Base-by-base conservation (phyloP, 2,797 vertebrate genomes). In the Bucorvus abyssinicus region DNA sequence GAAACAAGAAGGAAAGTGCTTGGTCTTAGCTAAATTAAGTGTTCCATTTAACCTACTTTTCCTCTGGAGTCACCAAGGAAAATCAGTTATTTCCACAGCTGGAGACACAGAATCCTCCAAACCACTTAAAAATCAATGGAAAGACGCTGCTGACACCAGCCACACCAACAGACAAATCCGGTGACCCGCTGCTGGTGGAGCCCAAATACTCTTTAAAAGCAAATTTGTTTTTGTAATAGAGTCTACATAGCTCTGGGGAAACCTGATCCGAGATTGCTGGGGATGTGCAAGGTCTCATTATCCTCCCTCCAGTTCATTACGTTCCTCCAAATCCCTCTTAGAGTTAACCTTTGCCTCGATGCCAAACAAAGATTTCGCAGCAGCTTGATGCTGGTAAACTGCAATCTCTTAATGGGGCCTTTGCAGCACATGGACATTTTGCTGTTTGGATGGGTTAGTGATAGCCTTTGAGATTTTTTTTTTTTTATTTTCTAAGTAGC, bases 121-220 rank as follows among this genome's bases (percentile, higher is more conserved):
- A 68, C 17, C 24, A 52, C 65, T 50, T 52, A 24, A 74, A 73
- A 83, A 67, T 27, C 45, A 23, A 50, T 12, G 8, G 65, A 60
- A 89, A 81, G 40, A 53, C 1, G 0, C 52, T 8, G 10, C 40
- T 55, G 30, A 27, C 15, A 18, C 24, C 26, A 36, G 44, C 29
- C 55, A 20, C n/a, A 8, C 67, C 20, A 67, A 19, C 0, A 1
- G 1, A 0, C 2, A 36, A 63, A 78, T 18, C 53, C 4, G 1
- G 8, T 22, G 10, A 52, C 18, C 16, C 2, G 3, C 2, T 1
- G 9, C 50, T 42, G 42, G 14, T 21, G 17, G 24, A 55, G 22
- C 73, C 71, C 38, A 50, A 57, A 40, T 11, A 3, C 10, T 20
- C 40, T 45, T 47, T 23, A 12, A 67, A 47, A 85, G 30, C 47